Evolutionary conservation across 53 echinoderm and acorn worm species (phyloP).

Genomic region (Arbacia lixula): DNA sequence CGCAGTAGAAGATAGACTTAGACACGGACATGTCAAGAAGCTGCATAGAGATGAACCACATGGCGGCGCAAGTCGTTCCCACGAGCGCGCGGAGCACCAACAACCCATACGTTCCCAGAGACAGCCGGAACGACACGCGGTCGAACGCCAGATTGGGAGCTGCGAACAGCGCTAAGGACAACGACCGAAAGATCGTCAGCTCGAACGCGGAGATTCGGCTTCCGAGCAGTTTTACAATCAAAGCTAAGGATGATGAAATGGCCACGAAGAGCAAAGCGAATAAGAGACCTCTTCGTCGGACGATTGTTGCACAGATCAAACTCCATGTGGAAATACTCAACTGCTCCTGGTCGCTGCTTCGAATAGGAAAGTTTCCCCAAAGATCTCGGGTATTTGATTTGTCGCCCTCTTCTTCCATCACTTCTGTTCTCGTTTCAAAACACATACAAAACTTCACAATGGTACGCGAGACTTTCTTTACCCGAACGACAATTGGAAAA

Average conservation of each 20-base stretch:
- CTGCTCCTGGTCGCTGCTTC: no score
- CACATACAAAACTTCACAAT: no score
- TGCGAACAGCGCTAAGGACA: neutral
- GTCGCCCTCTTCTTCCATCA: no score
- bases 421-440: no score
- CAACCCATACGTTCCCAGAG: neutral
- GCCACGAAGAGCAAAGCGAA: neutral
- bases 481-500: no score
- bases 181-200: neutral
- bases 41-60: neutral
- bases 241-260: neutral
- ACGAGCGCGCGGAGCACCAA: neutral
- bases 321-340: no score
- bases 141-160: neutral
- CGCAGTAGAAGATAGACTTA: neutral
- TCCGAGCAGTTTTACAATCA: neutral
- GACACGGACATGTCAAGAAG: neutral
- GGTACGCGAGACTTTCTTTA: no score
- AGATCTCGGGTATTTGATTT: no score
- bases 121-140: neutral
- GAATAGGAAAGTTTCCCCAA: no score
- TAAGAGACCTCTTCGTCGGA: conserved; percentile 14
- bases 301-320: no score
- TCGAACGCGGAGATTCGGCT: neutral
- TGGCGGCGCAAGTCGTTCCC: neutral